phyloP scores from a whole-genome alignment of 2,113 vertebrate species.

The Tapirus terrestris region DNA sequence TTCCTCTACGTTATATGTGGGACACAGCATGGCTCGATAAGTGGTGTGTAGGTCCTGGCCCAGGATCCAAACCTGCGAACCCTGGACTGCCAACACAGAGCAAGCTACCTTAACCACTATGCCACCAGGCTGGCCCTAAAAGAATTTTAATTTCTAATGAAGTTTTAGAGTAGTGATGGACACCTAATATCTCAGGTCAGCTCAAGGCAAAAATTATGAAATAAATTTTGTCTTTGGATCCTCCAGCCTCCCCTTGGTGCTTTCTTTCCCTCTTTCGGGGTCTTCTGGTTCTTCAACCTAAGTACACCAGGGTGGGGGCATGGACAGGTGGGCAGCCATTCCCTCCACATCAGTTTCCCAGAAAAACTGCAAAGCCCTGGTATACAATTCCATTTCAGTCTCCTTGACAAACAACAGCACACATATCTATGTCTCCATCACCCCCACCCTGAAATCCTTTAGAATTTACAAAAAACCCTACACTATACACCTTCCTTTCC shows the following conservation, averaged over 20 bases:
- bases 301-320: neutral
- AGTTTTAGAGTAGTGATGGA: neutral
- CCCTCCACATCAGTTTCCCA: neutral
- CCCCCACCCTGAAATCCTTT: neutral
- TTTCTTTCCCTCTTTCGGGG: neutral
- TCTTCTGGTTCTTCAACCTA: neutral
- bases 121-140: too few relatives aligned
- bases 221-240: neutral
- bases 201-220: neutral
- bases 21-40: too few relatives aligned
- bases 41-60: too few relatives aligned
- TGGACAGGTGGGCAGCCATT: neutral
- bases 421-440: neutral
- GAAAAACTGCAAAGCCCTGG: neutral
- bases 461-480: neutral
- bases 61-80: too few relatives aligned
- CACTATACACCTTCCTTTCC: neutral
- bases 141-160: conserved; percentile 27
- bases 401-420: neutral
- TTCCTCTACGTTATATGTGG: too few relatives aligned
- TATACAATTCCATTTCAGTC: neutral
- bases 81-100: too few relatives aligned
- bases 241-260: neutral
- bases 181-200: neutral
- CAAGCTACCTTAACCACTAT: too few relatives aligned